phyloP scores from a whole-genome alignment of 2,888 invertebrate genomes.

The Orthosia gracilis region DNA sequence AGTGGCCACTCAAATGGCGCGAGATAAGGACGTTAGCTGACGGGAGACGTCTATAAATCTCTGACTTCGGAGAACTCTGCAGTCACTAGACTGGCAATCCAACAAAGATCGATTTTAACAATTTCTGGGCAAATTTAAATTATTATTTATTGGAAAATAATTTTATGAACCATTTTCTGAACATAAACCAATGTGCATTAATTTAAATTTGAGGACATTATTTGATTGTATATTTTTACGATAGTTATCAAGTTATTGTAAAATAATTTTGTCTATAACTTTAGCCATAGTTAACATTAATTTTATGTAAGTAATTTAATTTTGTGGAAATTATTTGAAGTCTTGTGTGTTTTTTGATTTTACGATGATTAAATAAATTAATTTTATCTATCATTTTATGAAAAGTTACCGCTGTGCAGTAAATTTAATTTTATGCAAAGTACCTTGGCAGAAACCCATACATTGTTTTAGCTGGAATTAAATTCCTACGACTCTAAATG shows the following conservation, averaged over 20 bases:
- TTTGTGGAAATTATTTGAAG: neutral
- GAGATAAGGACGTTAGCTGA: constrained; percentile 27
- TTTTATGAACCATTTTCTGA: neutral
- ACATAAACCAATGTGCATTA: constrained; percentile 5
- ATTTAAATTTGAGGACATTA: neutral
- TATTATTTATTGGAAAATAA: neutral
- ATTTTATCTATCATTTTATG: too few species aligned
- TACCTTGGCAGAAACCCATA: too few species aligned
- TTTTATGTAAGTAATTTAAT: neutral
- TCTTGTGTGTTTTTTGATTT: neutral
- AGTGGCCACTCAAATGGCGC: neutral
- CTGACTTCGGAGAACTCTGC: constrained; percentile 41
- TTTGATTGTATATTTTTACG: too few species aligned
- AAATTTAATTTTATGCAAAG: neutral
- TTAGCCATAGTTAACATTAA: too few species aligned
- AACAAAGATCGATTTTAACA: constrained; percentile 30
- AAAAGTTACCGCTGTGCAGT: neutral
- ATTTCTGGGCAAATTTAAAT: constrained; percentile 15
- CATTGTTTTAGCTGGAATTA: too few species aligned
- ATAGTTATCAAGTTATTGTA: too few species aligned
- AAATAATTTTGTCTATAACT: too few species aligned
- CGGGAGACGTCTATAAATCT: constrained; percentile 26
- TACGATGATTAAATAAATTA: neutral
- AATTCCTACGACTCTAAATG: too few species aligned
- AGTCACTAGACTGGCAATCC: neutral